phyloP scores from a whole-genome alignment of 2,113 vertebrate genomes.

The Phaetusa simplex region DNA sequence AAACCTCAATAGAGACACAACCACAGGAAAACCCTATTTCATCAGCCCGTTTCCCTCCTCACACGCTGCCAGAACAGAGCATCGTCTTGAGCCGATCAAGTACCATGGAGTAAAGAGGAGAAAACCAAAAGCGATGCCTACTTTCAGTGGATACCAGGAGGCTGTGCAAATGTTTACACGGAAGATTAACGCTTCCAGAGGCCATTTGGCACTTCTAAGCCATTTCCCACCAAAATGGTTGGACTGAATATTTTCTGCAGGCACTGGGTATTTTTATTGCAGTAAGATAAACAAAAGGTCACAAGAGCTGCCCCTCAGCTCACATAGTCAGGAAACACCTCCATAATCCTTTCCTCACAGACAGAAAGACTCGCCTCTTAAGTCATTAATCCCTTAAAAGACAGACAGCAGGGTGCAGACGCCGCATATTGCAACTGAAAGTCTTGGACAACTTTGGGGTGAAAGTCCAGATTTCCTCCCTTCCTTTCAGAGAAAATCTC shows the following conservation, averaged over 20 bases:
- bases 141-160: neutral
- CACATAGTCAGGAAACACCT: neutral
- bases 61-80: fast-evolving
- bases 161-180: neutral
- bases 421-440: fast-evolving
- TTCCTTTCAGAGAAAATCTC: neutral
- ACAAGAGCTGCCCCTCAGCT: neutral
- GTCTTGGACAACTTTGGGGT: neutral
- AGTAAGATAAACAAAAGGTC: neutral
- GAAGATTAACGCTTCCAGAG: neutral
- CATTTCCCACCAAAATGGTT: neutral
- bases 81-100: neutral
- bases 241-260: neutral
- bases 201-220: neutral
- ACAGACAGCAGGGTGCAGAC: neutral
- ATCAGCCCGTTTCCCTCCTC: neutral
- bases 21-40: neutral
- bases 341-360: neutral
- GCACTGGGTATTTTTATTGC: neutral
- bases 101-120: neutral
- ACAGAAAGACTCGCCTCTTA: neutral
- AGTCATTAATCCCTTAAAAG: neutral
- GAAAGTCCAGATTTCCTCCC: neutral
- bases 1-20: neutral
- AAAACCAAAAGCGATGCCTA: neutral